Percentiles rank a stretch among this genome's conserved stretches.
Conservation (phyloP, 37 sponge, comb jelly and placozoan species). For the Hexactinellida sp. region DNA sequence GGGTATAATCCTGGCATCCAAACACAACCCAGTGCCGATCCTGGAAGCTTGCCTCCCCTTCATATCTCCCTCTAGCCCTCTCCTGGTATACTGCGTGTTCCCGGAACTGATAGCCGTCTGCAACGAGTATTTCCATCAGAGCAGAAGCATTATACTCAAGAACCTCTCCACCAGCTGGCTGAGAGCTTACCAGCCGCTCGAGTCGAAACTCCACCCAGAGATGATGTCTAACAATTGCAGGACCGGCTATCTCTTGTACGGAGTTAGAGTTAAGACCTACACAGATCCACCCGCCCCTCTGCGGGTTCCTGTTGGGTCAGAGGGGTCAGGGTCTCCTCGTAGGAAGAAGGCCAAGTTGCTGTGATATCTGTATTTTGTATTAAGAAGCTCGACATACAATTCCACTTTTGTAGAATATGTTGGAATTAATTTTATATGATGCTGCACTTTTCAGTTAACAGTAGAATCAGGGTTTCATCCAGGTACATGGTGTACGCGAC, state of each 20-base stretch:
- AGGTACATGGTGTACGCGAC: too few relatives aligned
- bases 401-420: neutral
- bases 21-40: neutral
- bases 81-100: constrained; percentile 8
- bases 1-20: neutral
- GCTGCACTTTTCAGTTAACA: too few relatives aligned
- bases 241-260: neutral
- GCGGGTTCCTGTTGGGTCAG: neutral
- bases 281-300: neutral
- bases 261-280: constrained; percentile 11
- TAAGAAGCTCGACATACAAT: too few relatives aligned
- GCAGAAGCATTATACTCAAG: neutral
- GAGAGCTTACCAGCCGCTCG: neutral
- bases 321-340: neutral
- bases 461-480: too few relatives aligned
- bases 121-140: neutral
- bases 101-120: neutral
- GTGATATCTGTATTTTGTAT: too few relatives aligned
- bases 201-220: neutral
- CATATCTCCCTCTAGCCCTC: neutral
- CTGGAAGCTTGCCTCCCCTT: neutral
- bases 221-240: neutral
- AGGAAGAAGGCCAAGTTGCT: neutral
- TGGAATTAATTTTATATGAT: too few relatives aligned
- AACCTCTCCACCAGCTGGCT: neutral